A percentile compares a stretch with the other conserved stretches of the same genome.
These are phyloP conservation scores for Pteronura brasiliensis DNA, from an alignment of 2,113 vertebrate species.

Conservation along the genomic window DNA sequence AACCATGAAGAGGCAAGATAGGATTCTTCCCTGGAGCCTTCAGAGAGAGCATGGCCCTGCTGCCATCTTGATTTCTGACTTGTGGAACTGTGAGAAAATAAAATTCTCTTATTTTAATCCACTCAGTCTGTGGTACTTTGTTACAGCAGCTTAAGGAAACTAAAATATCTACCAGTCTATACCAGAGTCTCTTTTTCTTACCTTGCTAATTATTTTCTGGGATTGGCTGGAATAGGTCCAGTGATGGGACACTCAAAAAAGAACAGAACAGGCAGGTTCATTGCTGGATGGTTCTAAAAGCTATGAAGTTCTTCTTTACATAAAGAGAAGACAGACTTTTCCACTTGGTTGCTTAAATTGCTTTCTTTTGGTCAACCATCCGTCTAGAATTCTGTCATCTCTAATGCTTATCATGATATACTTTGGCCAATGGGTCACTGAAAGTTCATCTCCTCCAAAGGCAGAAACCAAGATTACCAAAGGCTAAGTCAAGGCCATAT, in stretches of 20 bases:
- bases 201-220: background rate
- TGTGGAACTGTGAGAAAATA: background rate
- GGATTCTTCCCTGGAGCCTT: background rate
- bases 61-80: background rate
- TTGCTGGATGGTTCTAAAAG: background rate
- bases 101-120: background rate
- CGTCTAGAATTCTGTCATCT: background rate
- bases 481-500: background rate
- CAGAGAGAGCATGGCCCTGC: background rate
- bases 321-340: background rate
- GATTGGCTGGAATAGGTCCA: background rate
- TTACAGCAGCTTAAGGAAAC: background rate
- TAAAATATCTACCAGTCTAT: background rate
- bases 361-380: background rate
- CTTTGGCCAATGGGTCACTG: background rate
- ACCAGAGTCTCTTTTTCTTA: background rate
- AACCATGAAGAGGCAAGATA: background rate
- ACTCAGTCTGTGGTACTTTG: background rate
- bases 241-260: background rate
- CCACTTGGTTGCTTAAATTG: background rate
- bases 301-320: background rate
- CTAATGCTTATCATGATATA: background rate
- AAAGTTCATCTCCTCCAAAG: background rate
- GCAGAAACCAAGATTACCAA: background rate
- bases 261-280: background rate